phyloP scores from a whole-genome alignment of 2,113 vertebrate genomes.

The Cyprinodon tularosa region DNA sequence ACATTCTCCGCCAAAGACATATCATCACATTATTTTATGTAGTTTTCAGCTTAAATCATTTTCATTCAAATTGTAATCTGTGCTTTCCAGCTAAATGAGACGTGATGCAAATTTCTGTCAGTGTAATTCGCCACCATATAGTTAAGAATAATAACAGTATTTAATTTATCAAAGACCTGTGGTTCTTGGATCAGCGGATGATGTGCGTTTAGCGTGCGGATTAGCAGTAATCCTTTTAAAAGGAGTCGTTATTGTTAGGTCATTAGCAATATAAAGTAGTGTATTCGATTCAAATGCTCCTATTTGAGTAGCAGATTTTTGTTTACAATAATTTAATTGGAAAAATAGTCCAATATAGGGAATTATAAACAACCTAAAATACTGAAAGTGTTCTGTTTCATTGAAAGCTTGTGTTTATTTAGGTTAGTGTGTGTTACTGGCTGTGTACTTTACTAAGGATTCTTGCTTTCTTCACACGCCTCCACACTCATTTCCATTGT shows the following conservation, averaged over 20 bases:
- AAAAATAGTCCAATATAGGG: constrained; percentile 21
- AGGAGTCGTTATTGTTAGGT: constrained; percentile 49
- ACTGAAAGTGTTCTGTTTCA: constrained; percentile 42
- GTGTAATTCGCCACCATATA: not conserved
- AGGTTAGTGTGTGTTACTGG: not conserved
- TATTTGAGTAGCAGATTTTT: constrained; percentile 55
- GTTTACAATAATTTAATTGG: constrained; percentile 59
- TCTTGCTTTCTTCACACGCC: no score
- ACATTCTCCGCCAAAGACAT: not conserved
- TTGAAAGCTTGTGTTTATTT: constrained; percentile 16
- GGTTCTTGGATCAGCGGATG: constrained; percentile 43
- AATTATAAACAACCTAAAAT: constrained; percentile 48
- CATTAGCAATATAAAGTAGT: constrained; percentile 54
- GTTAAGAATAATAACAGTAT: not conserved
- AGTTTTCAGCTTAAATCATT: not conserved
- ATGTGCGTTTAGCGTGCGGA: constrained; percentile 48
- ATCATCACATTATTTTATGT: not conserved
- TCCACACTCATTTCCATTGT: not conserved
- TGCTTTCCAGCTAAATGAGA: not conserved
- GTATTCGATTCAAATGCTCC: constrained; percentile 47
- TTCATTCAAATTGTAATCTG: not conserved
- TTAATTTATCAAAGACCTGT: constrained; percentile 25
- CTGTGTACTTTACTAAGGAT: not conserved
- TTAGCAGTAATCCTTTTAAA: constrained; percentile 67
- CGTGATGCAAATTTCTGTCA: not conserved